phyloP scores from a whole-genome alignment of 2,797 vertebrate species.

The Sparus aurata region DNA sequence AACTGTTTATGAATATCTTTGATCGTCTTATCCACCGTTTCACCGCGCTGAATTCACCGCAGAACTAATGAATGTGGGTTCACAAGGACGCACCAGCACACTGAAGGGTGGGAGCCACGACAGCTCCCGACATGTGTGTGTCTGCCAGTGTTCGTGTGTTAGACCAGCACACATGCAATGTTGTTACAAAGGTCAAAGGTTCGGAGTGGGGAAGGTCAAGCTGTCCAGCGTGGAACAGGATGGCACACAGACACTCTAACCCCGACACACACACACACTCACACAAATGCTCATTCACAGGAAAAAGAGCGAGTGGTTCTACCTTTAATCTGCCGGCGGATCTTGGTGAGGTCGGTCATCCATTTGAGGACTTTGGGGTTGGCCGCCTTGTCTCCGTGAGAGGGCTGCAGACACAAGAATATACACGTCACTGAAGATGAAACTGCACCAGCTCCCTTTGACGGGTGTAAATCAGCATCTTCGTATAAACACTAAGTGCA shows the following conservation, averaged over 20 bases:
- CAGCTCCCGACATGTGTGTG: constrained; percentile 48
- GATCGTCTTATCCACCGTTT: constrained; percentile 41
- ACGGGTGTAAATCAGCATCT: no score
- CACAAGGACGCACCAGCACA: constrained; percentile 81
- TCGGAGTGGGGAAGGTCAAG: constrained; percentile 57
- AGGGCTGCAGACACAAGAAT: constrained; percentile 85
- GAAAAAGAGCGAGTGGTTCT: constrained; percentile 31
- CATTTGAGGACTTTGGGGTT: constrained; percentile 98
- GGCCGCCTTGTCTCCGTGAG: constrained; percentile 96
- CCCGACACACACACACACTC: constrained; percentile 21
- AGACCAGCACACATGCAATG: constrained; percentile 78
- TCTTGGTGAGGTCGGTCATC: constrained; percentile 98
- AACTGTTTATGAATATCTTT: background rate
- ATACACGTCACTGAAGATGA: background rate
- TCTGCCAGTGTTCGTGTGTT: constrained; percentile 44
- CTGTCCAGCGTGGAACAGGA: constrained; percentile 65
- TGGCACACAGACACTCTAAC: constrained; percentile 61
- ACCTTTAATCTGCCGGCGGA: constrained; percentile 99
- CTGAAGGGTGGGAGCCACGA: constrained; percentile 70
- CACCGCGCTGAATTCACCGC: constrained; percentile 56
- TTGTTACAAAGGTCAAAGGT: constrained; percentile 64
- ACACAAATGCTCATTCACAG: constrained; percentile 19
- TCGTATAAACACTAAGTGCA: no score
- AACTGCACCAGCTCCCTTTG: background rate
- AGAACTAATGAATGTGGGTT: constrained; percentile 69